These are phyloP conservation scores for Lysandra coridon DNA, from an alignment of 2,888 invertebrate genomes.

Conservation along the genomic window DNA sequence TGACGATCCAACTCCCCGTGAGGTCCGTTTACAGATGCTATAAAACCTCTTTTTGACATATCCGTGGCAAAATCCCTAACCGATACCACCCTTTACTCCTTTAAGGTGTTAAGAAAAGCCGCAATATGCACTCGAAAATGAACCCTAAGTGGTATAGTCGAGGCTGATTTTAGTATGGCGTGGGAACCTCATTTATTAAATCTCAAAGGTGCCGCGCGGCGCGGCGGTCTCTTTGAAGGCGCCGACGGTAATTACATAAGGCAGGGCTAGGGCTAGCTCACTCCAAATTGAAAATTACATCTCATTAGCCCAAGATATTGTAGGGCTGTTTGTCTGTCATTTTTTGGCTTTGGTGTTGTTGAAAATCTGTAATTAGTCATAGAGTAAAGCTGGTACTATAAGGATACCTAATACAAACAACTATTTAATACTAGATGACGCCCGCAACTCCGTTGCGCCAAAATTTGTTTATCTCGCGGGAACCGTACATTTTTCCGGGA, in stretches of 20 bases:
- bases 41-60: slow-evolving; percentile 81
- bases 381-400: background rate
- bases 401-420: no score
- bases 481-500: no score
- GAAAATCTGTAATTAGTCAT: background rate
- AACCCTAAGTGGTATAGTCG: slow-evolving; percentile 34
- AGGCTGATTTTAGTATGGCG: slow-evolving; percentile 41
- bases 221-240: slow-evolving; percentile 72
- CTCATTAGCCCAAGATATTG: slow-evolving; percentile 31
- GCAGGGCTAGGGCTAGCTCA: slow-evolving; percentile 32
- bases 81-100: slow-evolving; percentile 74
- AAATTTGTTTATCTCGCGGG: no score
- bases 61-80: slow-evolving; percentile 81
- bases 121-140: slow-evolving; percentile 37
- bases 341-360: background rate
- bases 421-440: no score
- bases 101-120: slow-evolving; percentile 75
- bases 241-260: slow-evolving; percentile 72
- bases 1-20: slow-evolving; percentile 53
- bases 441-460: no score
- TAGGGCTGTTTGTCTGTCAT: slow-evolving; percentile 12
- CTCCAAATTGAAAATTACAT: slow-evolving; percentile 36
- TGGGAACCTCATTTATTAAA: slow-evolving; percentile 67
- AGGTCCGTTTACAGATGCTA: slow-evolving; percentile 75
- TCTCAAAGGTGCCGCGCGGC: slow-evolving; percentile 72